phyloP scores from a whole-genome alignment of 2,888 invertebrate genomes.

The Unio pictorum region DNA sequence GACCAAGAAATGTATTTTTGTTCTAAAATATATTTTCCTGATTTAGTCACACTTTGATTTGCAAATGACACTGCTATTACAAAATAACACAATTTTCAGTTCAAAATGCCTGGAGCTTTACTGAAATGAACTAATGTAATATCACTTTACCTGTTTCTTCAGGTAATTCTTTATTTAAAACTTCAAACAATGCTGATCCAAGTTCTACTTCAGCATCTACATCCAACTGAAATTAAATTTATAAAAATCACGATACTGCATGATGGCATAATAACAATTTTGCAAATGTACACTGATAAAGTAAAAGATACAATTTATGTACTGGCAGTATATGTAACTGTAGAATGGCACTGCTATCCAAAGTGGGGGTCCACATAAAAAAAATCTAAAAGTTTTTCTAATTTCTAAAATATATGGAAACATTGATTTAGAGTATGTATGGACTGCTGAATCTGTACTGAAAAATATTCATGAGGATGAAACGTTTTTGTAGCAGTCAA shows the following conservation, averaged over 20 bases:
- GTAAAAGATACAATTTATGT: too few species aligned
- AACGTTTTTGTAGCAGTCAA: too few species aligned
- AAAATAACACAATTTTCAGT: not conserved
- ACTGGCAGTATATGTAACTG: too few species aligned
- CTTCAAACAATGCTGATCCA: constrained; percentile 46
- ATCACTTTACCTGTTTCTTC: constrained; percentile 39
- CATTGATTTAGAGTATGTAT: too few species aligned
- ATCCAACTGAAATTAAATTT: constrained; percentile 19
- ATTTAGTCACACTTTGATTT: not conserved
- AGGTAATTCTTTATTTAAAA: constrained; percentile 35
- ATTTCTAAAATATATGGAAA: too few species aligned
- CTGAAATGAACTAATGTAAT: not conserved
- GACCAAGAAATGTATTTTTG: not conserved
- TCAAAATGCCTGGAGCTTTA: not conserved
- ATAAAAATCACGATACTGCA: not conserved
- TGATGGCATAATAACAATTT: too few species aligned
- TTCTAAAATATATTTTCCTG: not conserved
- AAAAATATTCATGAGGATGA: too few species aligned
- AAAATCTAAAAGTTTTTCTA: too few species aligned
- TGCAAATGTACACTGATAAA: too few species aligned
- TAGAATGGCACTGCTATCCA: too few species aligned
- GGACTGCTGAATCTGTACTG: too few species aligned
- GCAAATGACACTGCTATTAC: not conserved
- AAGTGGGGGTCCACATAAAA: too few species aligned
- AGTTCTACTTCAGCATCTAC: constrained; percentile 44